Base-by-base conservation (phyloP, 2,888 invertebrate genomes). In the Cosmopolites sordidus region DNA sequence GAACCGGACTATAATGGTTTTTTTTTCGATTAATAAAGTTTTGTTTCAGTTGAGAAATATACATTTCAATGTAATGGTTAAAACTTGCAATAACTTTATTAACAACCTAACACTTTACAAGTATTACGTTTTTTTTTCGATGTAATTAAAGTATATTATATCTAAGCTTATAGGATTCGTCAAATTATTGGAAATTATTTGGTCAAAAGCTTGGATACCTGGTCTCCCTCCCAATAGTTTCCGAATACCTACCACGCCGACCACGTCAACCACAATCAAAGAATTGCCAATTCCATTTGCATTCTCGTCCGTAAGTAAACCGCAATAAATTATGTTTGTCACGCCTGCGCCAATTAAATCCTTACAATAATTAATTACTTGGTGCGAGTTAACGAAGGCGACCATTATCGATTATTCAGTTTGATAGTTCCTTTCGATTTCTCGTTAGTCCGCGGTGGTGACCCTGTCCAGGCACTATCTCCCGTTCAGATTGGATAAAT, bases 331-430 rank as follows among this genome's bases (percentile, higher is more conserved):
- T 51, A 53, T 47, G 57, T 51, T 54, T 50, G 57, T 57, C 57
- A 57, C 57, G 57, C 54, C 54, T 54, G 57, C 53, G 57, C 57
- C 57, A 57, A 57, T 57, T 57, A 57, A 57, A 57, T 48, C 38
- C 57, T 54, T 53, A 50, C 49, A 43, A 47, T 57, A 57, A 57
- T 57, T 57, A 57, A 57, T 57, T 57, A 49, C 41, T 42, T 38
- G 43, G 49, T 43, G 43, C 30, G 42, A 54, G 49, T 50, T 54
- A 54, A 55, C 51, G 55, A 55, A 55, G 51, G 30, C 41, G 48
- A 48, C 46, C 39, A 46, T 54, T 55, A 55, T 55, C 51, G 51
- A 55, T 55, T 50, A 50, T 50, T 55, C 44, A 46, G 39, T 40
- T 18, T 42, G 50, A 54, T 54, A 40, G 54, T 49, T 42, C 46